A percentile compares a stretch with the other conserved stretches of the same genome.
Evolutionary conservation across 2,797 vertebrate genomes (phyloP).

Genomic region (Buceros bicornis): DNA sequence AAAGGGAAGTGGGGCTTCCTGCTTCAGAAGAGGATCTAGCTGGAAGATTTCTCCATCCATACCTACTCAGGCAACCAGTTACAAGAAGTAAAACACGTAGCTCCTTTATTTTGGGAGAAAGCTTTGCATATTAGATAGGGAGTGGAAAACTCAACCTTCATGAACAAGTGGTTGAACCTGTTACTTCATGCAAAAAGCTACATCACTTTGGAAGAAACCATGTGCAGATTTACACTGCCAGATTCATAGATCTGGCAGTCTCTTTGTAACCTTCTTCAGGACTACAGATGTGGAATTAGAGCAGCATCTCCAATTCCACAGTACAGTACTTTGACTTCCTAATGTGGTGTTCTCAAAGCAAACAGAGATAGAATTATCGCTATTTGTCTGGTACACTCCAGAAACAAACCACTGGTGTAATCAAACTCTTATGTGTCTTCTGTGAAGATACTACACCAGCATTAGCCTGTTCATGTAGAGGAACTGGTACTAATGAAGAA

Average conservation of each 20-base stretch:
- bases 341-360: not conserved
- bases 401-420: not conserved
- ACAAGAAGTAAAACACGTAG: not conserved
- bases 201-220: not conserved
- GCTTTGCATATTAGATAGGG: not conserved
- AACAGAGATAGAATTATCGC: not conserved
- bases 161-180: not conserved
- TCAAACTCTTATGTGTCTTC: not conserved
- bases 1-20: not conserved
- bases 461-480: not conserved
- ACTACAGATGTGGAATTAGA: not conserved
- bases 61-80: not conserved
- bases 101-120: not conserved
- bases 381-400: not conserved
- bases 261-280: not conserved
- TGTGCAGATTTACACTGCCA: not conserved
- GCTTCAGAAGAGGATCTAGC: not conserved
- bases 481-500: not conserved
- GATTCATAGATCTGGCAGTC: not conserved
- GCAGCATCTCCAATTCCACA: not conserved
- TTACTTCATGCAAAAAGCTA: not conserved
- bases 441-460: not conserved
- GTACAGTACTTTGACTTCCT: not conserved
- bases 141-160: not conserved
- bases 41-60: not conserved